These are phyloP conservation scores for Spinus pinus DNA, from an alignment of 2,797 vertebrate species.

Conservation along the genomic window DNA sequence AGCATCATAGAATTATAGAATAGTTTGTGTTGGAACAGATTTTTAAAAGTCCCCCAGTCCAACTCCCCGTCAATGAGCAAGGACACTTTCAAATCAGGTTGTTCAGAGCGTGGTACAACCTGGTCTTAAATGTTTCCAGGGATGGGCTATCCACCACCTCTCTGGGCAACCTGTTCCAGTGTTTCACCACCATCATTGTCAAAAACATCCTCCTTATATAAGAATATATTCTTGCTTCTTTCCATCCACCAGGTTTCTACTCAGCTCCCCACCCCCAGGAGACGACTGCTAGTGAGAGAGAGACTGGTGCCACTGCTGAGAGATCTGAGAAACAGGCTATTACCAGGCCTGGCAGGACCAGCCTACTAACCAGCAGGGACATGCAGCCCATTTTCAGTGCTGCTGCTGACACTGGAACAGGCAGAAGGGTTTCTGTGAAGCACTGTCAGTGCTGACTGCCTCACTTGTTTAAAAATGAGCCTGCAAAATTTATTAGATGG, in stretches of 20 bases:
- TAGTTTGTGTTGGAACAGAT: not conserved
- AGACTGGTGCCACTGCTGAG: not conserved
- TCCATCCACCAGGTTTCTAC: not conserved
- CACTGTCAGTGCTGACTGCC: not conserved
- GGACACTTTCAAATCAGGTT: not conserved
- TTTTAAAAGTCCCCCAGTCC: not conserved
- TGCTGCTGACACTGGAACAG: not conserved
- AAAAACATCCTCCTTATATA: not conserved
- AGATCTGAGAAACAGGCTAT: not conserved
- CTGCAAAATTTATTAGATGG: conserved; percentile 61
- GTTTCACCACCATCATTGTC: not conserved
- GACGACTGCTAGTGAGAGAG: not conserved
- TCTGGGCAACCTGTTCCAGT: not conserved
- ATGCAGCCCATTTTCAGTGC: not conserved
- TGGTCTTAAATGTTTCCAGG: not conserved
- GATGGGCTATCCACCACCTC: not conserved
- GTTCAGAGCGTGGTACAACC: not conserved
- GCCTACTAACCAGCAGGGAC: not conserved
- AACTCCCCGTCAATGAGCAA: too few relatives aligned
- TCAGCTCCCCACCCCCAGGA: not conserved
- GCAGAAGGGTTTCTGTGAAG: conserved; percentile 1
- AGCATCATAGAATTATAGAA: not conserved
- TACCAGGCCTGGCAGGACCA: not conserved
- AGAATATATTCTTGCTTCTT: not conserved
- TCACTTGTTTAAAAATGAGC: conserved; percentile 55